Base-by-base conservation (phyloP, 1,140 invertebrate genomes). In the Popillia japonica region DNA sequence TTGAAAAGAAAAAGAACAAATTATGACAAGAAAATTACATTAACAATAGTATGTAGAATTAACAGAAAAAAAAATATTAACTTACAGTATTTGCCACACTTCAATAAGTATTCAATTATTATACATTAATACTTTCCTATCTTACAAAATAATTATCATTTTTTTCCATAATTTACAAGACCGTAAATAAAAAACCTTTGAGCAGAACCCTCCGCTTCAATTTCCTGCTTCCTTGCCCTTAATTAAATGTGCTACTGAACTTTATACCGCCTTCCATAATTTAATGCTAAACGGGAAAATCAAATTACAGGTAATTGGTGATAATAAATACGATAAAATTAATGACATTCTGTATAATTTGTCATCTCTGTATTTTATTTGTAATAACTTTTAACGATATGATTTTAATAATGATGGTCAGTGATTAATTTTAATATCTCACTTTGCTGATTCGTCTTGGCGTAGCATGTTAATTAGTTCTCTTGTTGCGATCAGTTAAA, bases 271-370 rank as follows among this genome's bases (percentile, higher is more conserved):
- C 48, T 44, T 2, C 48, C 11, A n/a, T 55, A 55, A 55, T 55
- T 55, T n/a, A 55, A 55, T n/a, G 48, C 48, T 55, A 55, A 55
- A n/a, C 4, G 48, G n/a, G 48, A n/a, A 55, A 55, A n/a, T 55
- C 14, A 55, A n/a, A 55, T 55, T 55, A n/a, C 6, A n/a, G 14
- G 17, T 55, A 55, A 55, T 55, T 55, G 48, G 14, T n/a, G 48
- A 55, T n/a, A 55, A 55, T 55, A 14, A 55, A n/a, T 55, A 55
- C 14, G 10, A n/a, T 55, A n/a, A n/a, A 14, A 55, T 55, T 1
- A 55, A 55, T 55, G 27, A 34, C 1, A 34, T 34, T 2, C 27
- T 4, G 27, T 34, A 4, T 2, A 34, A 34, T 34, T 34, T 34
- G 27, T 34, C 27, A 34, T 34, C 2, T 4, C 27, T 34, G 27